Conservation (phyloP, 2,113 vertebrate species). For the Asarcornis scutulata region DNA sequence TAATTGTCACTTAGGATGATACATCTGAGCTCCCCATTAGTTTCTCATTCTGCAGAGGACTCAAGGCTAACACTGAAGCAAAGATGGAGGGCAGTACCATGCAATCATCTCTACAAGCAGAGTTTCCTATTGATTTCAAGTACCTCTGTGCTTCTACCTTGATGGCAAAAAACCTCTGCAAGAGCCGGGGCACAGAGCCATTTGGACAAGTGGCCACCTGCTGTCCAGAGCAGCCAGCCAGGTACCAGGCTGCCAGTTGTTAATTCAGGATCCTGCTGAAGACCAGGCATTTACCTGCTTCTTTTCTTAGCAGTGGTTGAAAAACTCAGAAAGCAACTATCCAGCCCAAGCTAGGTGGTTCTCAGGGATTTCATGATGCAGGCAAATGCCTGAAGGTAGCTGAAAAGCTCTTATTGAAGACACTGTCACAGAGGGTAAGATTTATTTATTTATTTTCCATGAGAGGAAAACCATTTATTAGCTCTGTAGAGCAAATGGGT, state of each 20-base stretch:
- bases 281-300: not conserved
- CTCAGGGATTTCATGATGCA: not conserved
- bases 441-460: not conserved
- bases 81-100: not conserved
- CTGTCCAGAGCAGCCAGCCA: not conserved
- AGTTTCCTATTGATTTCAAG: not conserved
- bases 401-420: not conserved
- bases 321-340: not conserved
- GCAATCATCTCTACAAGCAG: not conserved
- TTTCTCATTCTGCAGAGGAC: not conserved
- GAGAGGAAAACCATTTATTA: not conserved
- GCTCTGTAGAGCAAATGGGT: not conserved
- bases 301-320: not conserved
- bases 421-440: not conserved
- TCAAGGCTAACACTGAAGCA: not conserved
- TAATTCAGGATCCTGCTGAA: not conserved
- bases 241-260: accelerated
- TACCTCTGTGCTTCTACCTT: not conserved
- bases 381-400: not conserved
- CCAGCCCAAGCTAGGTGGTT: not conserved
- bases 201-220: not conserved
- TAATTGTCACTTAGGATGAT: conserved; percentile 52
- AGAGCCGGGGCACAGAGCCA: not conserved
- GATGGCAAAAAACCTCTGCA: not conserved
- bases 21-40: not conserved